Evolutionary conservation across 2,113 vertebrate genomes (phyloP), one percentile per base, ranked within the genome.

Genomic region (Plotosus lineatus): DNA sequence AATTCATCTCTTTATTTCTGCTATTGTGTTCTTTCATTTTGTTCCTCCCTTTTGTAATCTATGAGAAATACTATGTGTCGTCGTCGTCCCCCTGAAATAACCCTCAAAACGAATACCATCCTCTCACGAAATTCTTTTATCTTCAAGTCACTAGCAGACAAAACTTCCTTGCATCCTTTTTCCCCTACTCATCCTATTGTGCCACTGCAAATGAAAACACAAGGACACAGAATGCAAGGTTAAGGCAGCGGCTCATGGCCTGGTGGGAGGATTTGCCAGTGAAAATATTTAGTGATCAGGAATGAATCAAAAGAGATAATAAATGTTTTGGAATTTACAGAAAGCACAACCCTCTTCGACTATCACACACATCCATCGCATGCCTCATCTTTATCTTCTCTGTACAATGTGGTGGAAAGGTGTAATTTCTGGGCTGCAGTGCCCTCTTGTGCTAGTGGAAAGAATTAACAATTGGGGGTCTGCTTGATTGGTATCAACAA

Each of bases 301-400:
- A 92, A 88, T 89, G 90, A 93, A 94, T 93, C 90, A 86, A 79
- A 90, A 85, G 78, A 91, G 93, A 94, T 94, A 93, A 92, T 90
- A 89, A 88, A 88, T 92, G 88, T 92, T 94, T 91, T 91, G 91
- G 89, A 91, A 91, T 94, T 86, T 89, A 79, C 72, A 87, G 90
- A 92, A 89, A 69, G 78, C 79, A 78, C 78, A 61, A 42, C 66
- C 75, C 48, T 42, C 83, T 83, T 63, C 61, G 80, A 88, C 90
- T 89, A 92, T 92, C 91, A 85, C 86, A 83, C 84, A 78, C 81
- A 80, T 84, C 85, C 78, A 89, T 90, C 85, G 17, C 78, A 83
- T 90, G 88, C 88, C 86, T 90, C 85, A 82, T 87, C 87, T 90
- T 91, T 89, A 91, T 92, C 85, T 89, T 91, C 87, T 86, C 90